phyloP scores from a whole-genome alignment of 2,888 invertebrate genomes.

The Syritta pipiens region DNA sequence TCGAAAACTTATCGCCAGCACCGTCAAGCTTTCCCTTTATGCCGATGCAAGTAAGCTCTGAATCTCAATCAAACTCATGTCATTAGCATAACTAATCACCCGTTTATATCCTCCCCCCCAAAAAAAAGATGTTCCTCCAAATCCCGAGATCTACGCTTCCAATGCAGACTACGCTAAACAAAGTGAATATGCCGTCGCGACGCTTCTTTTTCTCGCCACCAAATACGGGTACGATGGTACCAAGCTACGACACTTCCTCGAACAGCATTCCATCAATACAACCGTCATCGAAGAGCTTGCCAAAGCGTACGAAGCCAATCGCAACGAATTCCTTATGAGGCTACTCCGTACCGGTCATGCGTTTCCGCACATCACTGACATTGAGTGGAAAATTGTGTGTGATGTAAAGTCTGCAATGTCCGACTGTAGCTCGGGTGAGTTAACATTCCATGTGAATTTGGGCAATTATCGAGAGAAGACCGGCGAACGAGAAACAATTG shows the following conservation, averaged over 20 bases:
- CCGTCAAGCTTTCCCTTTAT: constrained; percentile 76
- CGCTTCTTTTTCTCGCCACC: constrained; percentile 75
- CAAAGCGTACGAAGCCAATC: constrained; percentile 76
- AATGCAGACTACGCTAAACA: constrained; percentile 77
- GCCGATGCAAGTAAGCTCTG: constrained; percentile 76
- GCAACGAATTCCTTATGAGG: constrained; percentile 75
- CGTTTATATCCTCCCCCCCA: background rate
- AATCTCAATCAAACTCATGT: background rate
- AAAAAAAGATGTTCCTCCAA: constrained; percentile 78
- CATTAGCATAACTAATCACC: background rate
- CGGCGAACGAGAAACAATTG: constrained; percentile 75
- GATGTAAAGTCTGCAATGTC: constrained; percentile 77
- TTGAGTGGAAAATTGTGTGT: constrained; percentile 78
- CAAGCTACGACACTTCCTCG: constrained; percentile 74
- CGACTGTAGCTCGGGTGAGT: constrained; percentile 74
- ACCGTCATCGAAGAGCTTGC: constrained; percentile 74
- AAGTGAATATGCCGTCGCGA: constrained; percentile 77
- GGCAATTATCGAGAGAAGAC: constrained; percentile 76
- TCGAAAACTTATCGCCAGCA: constrained; percentile 77
- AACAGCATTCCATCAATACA: constrained; percentile 72
- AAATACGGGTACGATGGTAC: constrained; percentile 74
- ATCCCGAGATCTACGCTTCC: constrained; percentile 78
- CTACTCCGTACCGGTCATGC: constrained; percentile 75
- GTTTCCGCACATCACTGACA: constrained; percentile 77
- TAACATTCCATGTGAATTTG: constrained; percentile 76